Evolutionary conservation across 1,140 invertebrate genomes (phyloP).

Genomic region (Augochlora pura): DNA sequence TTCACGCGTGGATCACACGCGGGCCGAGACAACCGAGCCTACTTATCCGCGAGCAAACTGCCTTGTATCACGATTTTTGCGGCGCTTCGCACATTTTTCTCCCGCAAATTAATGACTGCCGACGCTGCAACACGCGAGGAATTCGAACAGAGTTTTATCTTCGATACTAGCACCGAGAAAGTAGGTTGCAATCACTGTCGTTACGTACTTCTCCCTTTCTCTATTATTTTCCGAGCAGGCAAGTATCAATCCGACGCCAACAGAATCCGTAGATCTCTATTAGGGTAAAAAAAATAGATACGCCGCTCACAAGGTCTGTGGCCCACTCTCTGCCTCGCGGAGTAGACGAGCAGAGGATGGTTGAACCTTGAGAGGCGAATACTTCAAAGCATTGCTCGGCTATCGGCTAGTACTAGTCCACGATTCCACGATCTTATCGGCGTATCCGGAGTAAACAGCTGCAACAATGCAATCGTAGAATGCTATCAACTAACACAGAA

Average conservation of each 20-base stretch:
- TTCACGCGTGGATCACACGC: background rate
- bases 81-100: background rate
- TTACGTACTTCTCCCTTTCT: background rate
- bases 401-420: too few relatives aligned
- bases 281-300: too few relatives aligned
- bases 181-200: background rate
- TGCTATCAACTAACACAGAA: background rate
- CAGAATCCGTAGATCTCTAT: too few relatives aligned
- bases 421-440: too few relatives aligned
- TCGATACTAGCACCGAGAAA: background rate
- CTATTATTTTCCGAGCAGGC: too few relatives aligned
- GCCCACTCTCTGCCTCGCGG: too few relatives aligned
- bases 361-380: too few relatives aligned
- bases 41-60: background rate
- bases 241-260: too few relatives aligned
- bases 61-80: conserved; percentile 3
- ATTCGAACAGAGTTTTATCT: background rate
- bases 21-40: background rate
- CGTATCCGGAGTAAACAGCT: too few relatives aligned
- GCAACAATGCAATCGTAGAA: background rate
- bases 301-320: too few relatives aligned
- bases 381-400: too few relatives aligned
- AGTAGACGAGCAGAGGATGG: too few relatives aligned
- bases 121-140: background rate
- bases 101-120: background rate